phyloP scores from a whole-genome alignment of 2,797 vertebrate species.

The Ctenopoma kingsleyae region DNA sequence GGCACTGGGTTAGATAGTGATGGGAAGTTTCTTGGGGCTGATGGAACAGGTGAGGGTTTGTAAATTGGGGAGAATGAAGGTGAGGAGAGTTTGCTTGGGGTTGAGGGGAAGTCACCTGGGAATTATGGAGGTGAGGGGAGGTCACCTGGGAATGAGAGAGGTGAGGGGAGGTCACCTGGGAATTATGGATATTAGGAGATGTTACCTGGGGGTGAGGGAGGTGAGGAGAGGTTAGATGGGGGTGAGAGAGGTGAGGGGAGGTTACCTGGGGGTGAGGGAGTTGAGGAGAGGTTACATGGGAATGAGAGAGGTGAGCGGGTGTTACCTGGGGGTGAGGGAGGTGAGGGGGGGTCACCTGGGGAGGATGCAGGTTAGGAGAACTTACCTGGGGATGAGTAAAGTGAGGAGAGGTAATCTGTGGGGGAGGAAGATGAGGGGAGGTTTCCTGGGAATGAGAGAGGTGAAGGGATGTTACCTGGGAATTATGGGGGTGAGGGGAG shows the following conservation, averaged over 20 bases:
- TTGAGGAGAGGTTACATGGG: not conserved
- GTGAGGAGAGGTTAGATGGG: not conserved
- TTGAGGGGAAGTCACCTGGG: not conserved
- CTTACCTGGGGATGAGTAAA: not conserved
- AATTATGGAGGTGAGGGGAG: not conserved
- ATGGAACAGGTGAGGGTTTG: not conserved
- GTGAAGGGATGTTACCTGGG: conserved; percentile 3
- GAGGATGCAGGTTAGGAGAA: not conserved
- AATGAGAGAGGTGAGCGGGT: not conserved
- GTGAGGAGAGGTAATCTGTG: conserved; percentile 11
- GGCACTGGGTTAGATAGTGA: not conserved
- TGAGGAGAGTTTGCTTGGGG: not conserved
- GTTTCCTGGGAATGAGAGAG: not conserved
- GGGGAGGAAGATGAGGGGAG: not conserved
- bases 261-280: not conserved
- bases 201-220: not conserved
- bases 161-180: conserved; percentile 16
- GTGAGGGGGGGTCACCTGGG: not conserved
- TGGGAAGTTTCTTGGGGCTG: not conserved
- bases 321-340: not conserved
- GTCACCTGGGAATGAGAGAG: not conserved
- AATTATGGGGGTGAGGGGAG: not conserved
- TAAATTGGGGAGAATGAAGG: not conserved
- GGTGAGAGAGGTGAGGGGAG: not conserved
- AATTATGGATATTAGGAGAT: not conserved